Percentiles rank a stretch among this genome's conserved stretches.
Conservation (phyloP, 2,888 invertebrate genomes). For the Mythimna pallens region DNA sequence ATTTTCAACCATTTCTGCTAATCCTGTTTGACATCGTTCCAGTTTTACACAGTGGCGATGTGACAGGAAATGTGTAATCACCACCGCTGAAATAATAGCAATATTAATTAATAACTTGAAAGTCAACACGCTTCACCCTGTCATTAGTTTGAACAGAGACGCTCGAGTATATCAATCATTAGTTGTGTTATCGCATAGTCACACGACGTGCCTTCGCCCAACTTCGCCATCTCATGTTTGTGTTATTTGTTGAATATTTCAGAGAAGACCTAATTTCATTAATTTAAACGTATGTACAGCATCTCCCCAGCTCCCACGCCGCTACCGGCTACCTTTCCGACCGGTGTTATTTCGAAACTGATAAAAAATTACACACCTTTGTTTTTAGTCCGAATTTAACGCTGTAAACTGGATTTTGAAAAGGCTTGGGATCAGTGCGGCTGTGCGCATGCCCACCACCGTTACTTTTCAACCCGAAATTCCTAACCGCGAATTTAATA, state of each 20-base stretch:
- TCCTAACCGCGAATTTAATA: slow-evolving; percentile 90
- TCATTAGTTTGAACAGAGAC: slow-evolving; percentile 88
- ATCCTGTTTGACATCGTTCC: slow-evolving; percentile 38
- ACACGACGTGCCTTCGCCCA: slow-evolving; percentile 81
- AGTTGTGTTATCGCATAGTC: slow-evolving; percentile 84
- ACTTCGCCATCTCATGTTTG: slow-evolving; percentile 80
- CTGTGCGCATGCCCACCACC: slow-evolving; percentile 80
- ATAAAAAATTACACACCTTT: slow-evolving; percentile 84
- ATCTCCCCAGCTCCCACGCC: slow-evolving; percentile 54
- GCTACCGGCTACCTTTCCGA: slow-evolving; percentile 58
- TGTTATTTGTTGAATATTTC: slow-evolving; percentile 76
- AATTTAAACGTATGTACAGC: slow-evolving; percentile 68
- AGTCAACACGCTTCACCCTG: slow-evolving; percentile 89
- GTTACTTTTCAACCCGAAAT: slow-evolving; percentile 88
- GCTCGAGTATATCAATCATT: slow-evolving; percentile 89
- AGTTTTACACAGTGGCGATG: slow-evolving; percentile 43
- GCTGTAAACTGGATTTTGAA: slow-evolving; percentile 81
- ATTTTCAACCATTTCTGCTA: not conserved
- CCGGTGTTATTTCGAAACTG: slow-evolving; percentile 73
- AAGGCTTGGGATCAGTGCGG: slow-evolving; percentile 77
- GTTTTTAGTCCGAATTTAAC: slow-evolving; percentile 82
- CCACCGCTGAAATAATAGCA: slow-evolving; percentile 84
- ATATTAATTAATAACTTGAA: slow-evolving; percentile 90
- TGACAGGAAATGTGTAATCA: slow-evolving; percentile 75
- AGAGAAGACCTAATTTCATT: slow-evolving; percentile 71